A percentile compares a stretch with the other conserved stretches of the same genome.
Conservation (phyloP, 1,140 invertebrate species). For the Drosophila santomea region DNA sequence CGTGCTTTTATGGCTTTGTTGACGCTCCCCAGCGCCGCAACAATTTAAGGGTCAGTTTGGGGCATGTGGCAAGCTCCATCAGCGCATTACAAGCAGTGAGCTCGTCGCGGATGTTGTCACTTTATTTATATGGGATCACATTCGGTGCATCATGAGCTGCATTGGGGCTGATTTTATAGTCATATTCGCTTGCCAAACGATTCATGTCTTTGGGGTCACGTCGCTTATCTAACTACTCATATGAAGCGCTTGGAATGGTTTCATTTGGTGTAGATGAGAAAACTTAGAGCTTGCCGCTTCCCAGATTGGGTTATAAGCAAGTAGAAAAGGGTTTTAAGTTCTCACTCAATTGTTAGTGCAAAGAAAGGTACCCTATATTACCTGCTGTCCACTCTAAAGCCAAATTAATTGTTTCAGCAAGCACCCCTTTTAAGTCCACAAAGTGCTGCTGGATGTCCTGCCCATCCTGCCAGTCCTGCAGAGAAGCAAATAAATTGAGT, state of each 20-base stretch:
- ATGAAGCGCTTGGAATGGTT: background rate
- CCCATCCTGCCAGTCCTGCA: conserved; percentile 17
- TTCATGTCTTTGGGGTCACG: conserved; percentile 7
- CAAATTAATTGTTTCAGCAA: conserved; percentile 49
- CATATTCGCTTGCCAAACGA: background rate
- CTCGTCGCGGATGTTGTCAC: conserved; percentile 31
- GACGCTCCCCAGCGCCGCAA: conserved; percentile 42
- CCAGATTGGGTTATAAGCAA: no score
- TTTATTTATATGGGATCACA: conserved; percentile 36
- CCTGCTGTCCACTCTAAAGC: conserved; percentile 21
- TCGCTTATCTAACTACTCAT: background rate
- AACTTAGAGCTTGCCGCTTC: background rate
- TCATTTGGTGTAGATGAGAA: background rate
- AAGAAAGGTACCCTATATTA: background rate
- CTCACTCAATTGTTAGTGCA: no score
- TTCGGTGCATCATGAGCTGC: conserved; percentile 32
- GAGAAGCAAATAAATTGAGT: conserved; percentile 76
- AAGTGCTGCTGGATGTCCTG: conserved; percentile 29
- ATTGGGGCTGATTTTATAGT: background rate
- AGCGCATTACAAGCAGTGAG: conserved; percentile 10
- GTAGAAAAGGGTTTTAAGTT: no score
- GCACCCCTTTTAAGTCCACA: conserved; percentile 32
- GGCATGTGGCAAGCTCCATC: conserved; percentile 37
- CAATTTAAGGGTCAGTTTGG: conserved; percentile 46
- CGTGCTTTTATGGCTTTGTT: conserved; percentile 59